Percentiles rank a stretch among this genome's conserved stretches.
These are phyloP conservation scores for Rhinolophus sinicus DNA, from an alignment of 2,113 vertebrate species.

Conservation along the genomic window DNA sequence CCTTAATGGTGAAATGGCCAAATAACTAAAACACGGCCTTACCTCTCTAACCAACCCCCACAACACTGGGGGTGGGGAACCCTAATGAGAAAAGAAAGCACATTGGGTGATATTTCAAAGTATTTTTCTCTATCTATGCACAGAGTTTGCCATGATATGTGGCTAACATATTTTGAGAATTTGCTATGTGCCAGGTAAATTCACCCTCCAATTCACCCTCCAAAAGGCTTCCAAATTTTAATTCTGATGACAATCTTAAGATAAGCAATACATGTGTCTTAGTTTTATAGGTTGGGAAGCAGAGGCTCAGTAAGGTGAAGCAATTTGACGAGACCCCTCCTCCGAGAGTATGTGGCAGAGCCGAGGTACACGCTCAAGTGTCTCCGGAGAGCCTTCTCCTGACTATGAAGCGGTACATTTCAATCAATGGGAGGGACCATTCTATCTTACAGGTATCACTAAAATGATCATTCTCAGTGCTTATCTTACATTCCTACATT, in stretches of 20 bases:
- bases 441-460: not conserved
- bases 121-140: not conserved
- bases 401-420: not conserved
- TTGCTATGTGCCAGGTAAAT: not conserved
- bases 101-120: not conserved
- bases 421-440: not conserved
- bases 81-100: not conserved
- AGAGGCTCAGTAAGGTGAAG: not conserved
- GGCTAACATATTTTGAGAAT: not conserved
- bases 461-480: not conserved
- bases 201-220: no score
- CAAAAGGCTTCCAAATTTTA: no score
- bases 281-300: not conserved
- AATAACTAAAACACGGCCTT: not conserved
- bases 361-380: no score
- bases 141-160: not conserved
- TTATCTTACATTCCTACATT: not conserved
- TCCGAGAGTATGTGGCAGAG: not conserved
- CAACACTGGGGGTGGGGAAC: not conserved
- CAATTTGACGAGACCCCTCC: not conserved
- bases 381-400: not conserved
- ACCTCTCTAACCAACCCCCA: rapidly evolving
- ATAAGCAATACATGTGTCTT: not conserved
- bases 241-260: not conserved
- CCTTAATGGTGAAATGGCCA: not conserved